Percentiles rank a stretch among this genome's conserved stretches.
Evolutionary conservation across 2,888 invertebrate genomes (phyloP).

Genomic region (Nephrotoma appendiculata): DNA sequence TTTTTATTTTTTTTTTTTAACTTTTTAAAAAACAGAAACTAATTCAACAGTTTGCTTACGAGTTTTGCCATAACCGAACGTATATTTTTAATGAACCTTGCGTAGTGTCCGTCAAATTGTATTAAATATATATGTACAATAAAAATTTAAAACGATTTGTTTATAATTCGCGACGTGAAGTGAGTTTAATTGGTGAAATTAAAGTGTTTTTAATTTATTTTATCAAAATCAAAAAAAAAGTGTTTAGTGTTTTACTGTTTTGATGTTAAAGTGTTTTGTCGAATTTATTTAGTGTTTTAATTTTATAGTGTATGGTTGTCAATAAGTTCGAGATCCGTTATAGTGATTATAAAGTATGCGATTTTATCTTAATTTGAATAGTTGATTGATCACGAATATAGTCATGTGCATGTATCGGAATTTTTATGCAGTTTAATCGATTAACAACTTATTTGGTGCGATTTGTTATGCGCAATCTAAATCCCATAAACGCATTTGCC

Average conservation of each 20-base stretch:
- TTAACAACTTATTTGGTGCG: no score
- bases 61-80: neutral
- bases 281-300: neutral
- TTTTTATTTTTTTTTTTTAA: neutral
- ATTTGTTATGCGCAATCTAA: no score
- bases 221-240: neutral
- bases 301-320: neutral
- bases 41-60: neutral
- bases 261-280: neutral
- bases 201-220: neutral
- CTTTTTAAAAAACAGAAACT: neutral
- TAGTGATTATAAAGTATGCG: neutral
- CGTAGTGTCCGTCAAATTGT: neutral
- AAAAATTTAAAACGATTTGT: neutral
- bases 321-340: neutral
- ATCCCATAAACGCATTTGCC: no score
- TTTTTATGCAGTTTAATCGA: no score
- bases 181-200: neutral
- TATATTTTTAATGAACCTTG: neutral
- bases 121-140: neutral
- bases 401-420: neutral
- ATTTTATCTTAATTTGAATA: neutral
- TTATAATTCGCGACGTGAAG: neutral
- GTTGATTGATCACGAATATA: neutral
- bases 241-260: neutral